Evolutionary conservation across 2,113 vertebrate genomes (phyloP).

Genomic region (Phylloscopus trochiloides): DNA sequence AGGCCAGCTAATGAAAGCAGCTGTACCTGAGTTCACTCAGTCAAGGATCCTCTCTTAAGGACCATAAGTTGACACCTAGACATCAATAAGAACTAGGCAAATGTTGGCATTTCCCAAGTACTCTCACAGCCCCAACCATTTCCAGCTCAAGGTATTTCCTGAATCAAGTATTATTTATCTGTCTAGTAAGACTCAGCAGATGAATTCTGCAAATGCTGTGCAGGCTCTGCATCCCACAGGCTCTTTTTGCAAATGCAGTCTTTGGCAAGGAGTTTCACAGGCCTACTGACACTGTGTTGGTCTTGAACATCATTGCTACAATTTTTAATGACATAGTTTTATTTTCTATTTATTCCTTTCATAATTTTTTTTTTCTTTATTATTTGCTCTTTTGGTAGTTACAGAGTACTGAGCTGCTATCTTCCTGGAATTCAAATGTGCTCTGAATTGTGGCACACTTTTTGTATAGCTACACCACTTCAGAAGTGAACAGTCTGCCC

Average conservation of each 20-base stretch:
- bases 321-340: not conserved
- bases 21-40: not conserved
- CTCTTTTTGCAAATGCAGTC: not conserved
- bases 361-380: not conserved
- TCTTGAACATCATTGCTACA: not conserved
- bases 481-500: not conserved
- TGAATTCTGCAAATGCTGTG: not conserved
- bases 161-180: not conserved
- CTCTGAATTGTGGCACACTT: not conserved
- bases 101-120: not conserved
- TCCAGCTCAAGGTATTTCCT: not conserved
- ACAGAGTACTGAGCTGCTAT: not conserved
- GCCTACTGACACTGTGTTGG: not conserved
- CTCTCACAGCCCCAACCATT: not conserved
- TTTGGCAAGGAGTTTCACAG: not conserved
- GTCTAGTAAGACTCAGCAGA: not conserved
- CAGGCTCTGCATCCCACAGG: not conserved
- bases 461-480: not conserved
- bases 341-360: not conserved
- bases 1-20: not conserved
- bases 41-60: not conserved
- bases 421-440: not conserved
- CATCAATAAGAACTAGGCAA: not conserved
- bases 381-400: not conserved
- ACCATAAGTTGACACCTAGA: not conserved